A percentile compares a stretch with the other conserved stretches of the same genome.
phyloP scores from a whole-genome alignment of 2,113 vertebrate genomes.

The Macquaria australasica region DNA sequence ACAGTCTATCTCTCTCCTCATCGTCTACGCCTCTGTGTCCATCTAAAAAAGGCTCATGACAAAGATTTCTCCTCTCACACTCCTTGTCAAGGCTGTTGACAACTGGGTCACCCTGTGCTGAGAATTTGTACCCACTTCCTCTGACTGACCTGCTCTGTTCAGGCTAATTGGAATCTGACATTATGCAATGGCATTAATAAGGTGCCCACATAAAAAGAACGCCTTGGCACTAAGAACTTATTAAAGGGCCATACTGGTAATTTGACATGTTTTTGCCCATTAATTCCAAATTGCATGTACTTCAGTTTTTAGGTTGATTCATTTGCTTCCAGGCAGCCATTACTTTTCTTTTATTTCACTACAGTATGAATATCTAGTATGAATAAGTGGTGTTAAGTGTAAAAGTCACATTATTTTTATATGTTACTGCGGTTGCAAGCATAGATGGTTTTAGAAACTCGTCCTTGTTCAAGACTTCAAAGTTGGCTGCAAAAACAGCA shows the following conservation, averaged over 20 bases:
- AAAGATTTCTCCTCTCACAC: constrained; percentile 25
- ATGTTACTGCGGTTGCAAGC: not conserved
- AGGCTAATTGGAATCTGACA: constrained; percentile 47
- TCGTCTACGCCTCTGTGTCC: not conserved
- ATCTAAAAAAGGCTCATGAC: constrained; percentile 40
- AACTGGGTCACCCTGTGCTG: constrained; percentile 57
- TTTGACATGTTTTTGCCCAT: not conserved
- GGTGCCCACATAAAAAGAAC: not conserved
- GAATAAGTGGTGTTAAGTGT: not conserved
- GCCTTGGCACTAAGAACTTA: not conserved
- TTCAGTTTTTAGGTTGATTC: not conserved
- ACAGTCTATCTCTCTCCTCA: not conserved
- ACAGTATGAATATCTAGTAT: not conserved
- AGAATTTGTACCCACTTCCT: constrained; percentile 33
- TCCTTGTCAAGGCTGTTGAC: constrained; percentile 35
- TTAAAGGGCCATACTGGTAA: not conserved
- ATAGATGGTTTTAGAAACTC: not conserved
- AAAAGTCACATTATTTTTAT: not conserved
- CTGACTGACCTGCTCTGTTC: constrained; percentile 49
- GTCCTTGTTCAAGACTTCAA: not conserved
- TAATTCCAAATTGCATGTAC: not conserved
- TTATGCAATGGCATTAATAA: constrained; percentile 38
- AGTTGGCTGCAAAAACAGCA: not conserved
- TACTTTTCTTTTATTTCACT: not conserved
- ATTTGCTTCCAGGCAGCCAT: not conserved